These are phyloP conservation scores for Okamejei kenojei DNA, from an alignment of 2,797 vertebrate species.

Conservation along the genomic window DNA sequence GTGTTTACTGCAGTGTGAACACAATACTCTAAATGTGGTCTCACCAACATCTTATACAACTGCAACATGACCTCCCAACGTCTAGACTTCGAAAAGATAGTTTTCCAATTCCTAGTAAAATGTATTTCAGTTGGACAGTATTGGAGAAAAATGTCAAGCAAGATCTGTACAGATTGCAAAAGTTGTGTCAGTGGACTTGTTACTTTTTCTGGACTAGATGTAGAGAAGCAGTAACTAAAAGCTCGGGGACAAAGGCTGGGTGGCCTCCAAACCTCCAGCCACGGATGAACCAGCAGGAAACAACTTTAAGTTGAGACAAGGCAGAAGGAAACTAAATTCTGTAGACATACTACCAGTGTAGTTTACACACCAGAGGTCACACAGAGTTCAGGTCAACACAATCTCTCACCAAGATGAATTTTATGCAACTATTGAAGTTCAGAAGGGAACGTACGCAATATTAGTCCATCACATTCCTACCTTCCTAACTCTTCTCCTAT, in stretches of 20 bases:
- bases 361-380: neutral
- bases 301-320: neutral
- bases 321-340: neutral
- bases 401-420: neutral
- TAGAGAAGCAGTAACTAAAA: neutral
- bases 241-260: neutral
- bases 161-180: no score
- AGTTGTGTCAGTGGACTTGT: no score
- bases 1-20: no score
- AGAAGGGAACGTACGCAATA: no score
- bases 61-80: no score
- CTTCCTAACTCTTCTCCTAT: slow-evolving; percentile 84
- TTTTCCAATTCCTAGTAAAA: no score
- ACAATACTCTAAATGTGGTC: no score
- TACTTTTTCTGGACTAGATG: neutral
- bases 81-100: no score
- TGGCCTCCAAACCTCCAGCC: neutral
- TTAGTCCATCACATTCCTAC: slow-evolving; percentile 49
- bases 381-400: neutral
- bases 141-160: no score
- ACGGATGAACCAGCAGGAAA: neutral
- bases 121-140: no score
- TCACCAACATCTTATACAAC: no score
- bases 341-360: no score
- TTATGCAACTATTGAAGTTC: neutral